Base-by-base conservation (phyloP, 1,140 invertebrate genomes). In the Campoletis sonorensis region DNA sequence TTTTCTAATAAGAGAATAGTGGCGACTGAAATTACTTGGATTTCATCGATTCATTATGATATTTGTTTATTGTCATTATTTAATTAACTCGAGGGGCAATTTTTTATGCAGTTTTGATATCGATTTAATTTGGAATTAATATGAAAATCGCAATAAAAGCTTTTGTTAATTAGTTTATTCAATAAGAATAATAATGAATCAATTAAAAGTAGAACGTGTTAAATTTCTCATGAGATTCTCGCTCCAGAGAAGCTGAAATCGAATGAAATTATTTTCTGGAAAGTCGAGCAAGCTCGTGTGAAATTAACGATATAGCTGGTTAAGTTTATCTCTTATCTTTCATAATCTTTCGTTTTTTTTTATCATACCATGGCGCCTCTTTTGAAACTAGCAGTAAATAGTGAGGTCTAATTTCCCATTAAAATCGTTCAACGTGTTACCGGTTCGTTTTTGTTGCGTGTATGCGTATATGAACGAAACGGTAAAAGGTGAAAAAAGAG, bases 341-440 rank as follows among this genome's bases (percentile, higher is more conserved):
- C 71, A 49, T 45, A 10, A 64, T 33, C 75, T 45, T n/a, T n/a
- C n/a, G n/a, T n/a, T n/a, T n/a, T n/a, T n/a, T 45, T 45, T 45
- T 45, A 45, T 45, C 5, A 45, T 45, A 1, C 51, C 4, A 30
- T 18, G 67, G 61, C n/a, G 67, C 67, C 67, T 70, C 67, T 2
- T 10, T 27, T 15, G n/a, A 70, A 40, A 58, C 54, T 15, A 40
- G 75, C 54, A 21, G 75, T 77, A 77, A 61, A 77, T 27, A 40
- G 51, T 64, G n/a, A 45, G 75, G 27, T 64, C 54, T 77, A 77
- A 77, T 77, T 54, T 77, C n/a, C 75, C 64, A 77, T 61, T 77
- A 77, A 40, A 54, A 77, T 77, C 54, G 75, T 77, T 64, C 8
- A 21, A 2, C 30, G 30, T 70, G 67, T 67, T 18, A 76, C 75